Percentiles rank a stretch among this genome's conserved stretches.
These are phyloP conservation scores for Lasioglossum baleicum DNA, from an alignment of 1,140 invertebrate species.

Conservation along the genomic window DNA sequence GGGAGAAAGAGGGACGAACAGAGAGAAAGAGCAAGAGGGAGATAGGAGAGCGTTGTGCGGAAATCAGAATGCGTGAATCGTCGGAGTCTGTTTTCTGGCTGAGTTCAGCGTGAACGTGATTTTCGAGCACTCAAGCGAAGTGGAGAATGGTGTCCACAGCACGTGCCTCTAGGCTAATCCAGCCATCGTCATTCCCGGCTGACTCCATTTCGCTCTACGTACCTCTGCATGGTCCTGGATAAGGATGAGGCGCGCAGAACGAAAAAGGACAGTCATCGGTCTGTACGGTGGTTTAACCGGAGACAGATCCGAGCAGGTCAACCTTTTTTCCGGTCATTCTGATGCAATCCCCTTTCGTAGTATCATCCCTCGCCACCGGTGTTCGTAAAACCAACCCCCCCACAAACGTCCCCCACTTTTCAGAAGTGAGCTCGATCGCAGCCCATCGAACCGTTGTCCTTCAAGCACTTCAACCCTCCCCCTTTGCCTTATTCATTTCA, in stretches of 20 bases:
- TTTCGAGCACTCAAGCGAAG: constrained; percentile 74
- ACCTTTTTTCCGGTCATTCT: constrained; percentile 12
- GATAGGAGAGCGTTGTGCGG: not conserved
- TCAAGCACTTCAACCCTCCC: not conserved
- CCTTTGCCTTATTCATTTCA: no score
- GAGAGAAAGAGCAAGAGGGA: no score
- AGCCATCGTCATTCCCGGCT: constrained; percentile 68
- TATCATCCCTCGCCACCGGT: not conserved
- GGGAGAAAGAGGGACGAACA: no score
- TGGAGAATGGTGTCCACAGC: constrained; percentile 74
- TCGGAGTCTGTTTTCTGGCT: constrained; percentile 67
- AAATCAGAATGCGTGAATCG: constrained; percentile 63
- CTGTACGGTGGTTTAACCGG: constrained; percentile 43
- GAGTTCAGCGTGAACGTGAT: constrained; percentile 71
- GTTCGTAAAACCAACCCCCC: not conserved
- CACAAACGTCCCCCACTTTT: not conserved
- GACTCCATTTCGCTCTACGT: constrained; percentile 60
- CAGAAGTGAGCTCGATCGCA: not conserved
- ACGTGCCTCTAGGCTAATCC: constrained; percentile 74
- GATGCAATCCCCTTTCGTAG: constrained; percentile 6
- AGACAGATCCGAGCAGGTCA: constrained; percentile 26
- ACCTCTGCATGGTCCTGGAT: constrained; percentile 22
- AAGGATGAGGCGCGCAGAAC: not conserved
- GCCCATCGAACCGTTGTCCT: not conserved
- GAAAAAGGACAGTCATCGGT: constrained; percentile 31